Evolutionary conservation across 2,797 vertebrate species (phyloP).

Genomic region (Bovichtus diacanthus): DNA sequence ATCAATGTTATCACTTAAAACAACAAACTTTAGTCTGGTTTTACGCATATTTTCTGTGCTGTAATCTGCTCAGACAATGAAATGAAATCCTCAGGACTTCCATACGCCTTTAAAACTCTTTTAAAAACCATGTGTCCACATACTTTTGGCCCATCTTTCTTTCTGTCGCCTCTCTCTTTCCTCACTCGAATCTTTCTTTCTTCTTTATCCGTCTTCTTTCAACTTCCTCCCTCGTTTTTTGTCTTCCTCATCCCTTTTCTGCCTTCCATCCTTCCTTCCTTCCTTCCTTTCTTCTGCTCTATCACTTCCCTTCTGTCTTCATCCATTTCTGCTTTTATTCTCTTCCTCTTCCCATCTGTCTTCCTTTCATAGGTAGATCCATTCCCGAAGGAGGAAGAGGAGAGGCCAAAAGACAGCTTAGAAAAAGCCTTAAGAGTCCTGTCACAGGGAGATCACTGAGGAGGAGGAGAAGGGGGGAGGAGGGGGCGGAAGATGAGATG

Average conservation of each 20-base stretch:
- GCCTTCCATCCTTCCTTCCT: neutral
- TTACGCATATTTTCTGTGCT: too few relatives aligned
- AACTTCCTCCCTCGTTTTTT: neutral
- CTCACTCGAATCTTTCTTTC: too few relatives aligned
- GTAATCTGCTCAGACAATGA: too few relatives aligned
- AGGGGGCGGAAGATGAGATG: neutral
- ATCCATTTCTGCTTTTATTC: neutral
- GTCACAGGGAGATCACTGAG: constrained; percentile 67
- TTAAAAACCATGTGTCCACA: too few relatives aligned
- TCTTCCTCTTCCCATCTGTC: neutral
- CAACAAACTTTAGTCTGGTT: too few relatives aligned
- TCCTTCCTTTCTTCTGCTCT: too few relatives aligned
- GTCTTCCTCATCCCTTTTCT: neutral
- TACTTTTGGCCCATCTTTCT: too few relatives aligned
- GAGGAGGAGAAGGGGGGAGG: neutral
- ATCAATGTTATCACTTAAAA: too few relatives aligned
- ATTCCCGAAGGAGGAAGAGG: constrained; percentile 40
- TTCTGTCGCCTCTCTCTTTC: too few relatives aligned
- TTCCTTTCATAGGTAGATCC: neutral
- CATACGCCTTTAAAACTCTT: too few relatives aligned
- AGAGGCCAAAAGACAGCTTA: constrained; percentile 80
- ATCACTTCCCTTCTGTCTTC: neutral
- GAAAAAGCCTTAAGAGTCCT: constrained; percentile 69
- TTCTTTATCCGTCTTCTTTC: too few relatives aligned
- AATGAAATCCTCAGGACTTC: too few relatives aligned